Conservation (phyloP, 2,888 invertebrate species). For the Aspidiotus destructor region DNA sequence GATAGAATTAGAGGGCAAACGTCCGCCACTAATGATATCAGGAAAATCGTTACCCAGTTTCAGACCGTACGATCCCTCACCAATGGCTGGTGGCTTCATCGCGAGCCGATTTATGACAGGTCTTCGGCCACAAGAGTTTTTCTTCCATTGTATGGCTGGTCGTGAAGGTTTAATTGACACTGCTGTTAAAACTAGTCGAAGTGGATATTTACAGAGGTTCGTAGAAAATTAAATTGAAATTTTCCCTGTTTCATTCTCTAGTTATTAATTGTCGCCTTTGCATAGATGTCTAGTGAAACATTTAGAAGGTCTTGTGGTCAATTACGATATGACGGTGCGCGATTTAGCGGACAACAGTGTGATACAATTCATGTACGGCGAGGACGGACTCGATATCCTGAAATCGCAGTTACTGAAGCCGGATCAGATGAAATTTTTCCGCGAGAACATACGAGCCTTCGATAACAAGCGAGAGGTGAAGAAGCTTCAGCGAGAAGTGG, state of each 20-base stretch:
- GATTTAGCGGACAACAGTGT: constrained; percentile 81
- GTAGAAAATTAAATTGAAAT: not conserved
- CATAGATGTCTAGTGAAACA: constrained; percentile 82
- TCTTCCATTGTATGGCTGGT: constrained; percentile 99
- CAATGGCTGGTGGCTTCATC: constrained; percentile 92
- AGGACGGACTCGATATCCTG: constrained; percentile 83
- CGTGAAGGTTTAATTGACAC: constrained; percentile 99
- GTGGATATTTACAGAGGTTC: constrained; percentile 85
- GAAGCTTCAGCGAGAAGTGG: constrained; percentile 50
- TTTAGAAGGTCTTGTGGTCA: constrained; percentile 85
- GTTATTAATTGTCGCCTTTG: not conserved
- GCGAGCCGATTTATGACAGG: constrained; percentile 96
- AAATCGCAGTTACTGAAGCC: constrained; percentile 73
- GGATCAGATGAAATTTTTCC: constrained; percentile 67
- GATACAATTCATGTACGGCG: constrained; percentile 87
- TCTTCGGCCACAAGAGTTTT: constrained; percentile 95
- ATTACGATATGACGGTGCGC: constrained; percentile 90
- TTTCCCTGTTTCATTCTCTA: too few species aligned
- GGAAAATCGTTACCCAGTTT: constrained; percentile 90
- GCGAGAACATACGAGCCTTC: constrained; percentile 62
- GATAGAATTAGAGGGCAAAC: constrained; percentile 94
- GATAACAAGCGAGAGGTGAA: constrained; percentile 50
- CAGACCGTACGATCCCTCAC: constrained; percentile 71
- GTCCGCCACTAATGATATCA: constrained; percentile 90
- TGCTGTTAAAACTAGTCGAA: constrained; percentile 96